Evolutionary conservation across 2,113 vertebrate genomes (phyloP).

Genomic region (Paralichthys olivaceus): DNA sequence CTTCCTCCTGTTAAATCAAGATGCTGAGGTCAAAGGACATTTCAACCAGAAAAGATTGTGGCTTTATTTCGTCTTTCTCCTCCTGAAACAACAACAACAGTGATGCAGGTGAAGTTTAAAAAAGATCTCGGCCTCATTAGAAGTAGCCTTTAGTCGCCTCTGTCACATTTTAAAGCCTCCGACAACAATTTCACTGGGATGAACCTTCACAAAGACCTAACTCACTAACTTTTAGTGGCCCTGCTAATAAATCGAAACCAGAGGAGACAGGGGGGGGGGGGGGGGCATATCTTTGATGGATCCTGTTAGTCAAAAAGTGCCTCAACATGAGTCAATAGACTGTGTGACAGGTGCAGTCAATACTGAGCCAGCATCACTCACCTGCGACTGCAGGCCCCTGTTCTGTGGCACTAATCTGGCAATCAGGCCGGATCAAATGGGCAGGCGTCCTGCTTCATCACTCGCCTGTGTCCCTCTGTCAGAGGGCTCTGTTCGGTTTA

Average conservation of each 20-base stretch:
- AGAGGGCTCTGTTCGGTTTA: conserved; percentile 13
- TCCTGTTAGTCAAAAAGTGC: conserved; percentile 64
- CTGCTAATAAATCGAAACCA: conserved; percentile 46
- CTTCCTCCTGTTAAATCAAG: conserved; percentile 7
- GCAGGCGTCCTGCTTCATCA: conserved; percentile 50
- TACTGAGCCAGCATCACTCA: conserved; percentile 61
- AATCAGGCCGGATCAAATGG: conserved; percentile 52
- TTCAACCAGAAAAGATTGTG: neutral
- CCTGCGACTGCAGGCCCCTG: conserved; percentile 49
- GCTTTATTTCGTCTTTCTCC: neutral
- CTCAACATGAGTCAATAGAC: conserved; percentile 67
- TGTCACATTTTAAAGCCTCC: no score
- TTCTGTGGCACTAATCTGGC: conserved; percentile 47
- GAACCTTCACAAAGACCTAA: neutral
- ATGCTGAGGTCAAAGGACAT: conserved; percentile 16
- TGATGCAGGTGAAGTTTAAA: neutral
- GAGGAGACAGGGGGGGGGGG: conserved; percentile 1
- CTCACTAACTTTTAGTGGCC: conserved; percentile 7
- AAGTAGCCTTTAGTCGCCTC: no score
- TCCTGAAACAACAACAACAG: neutral
- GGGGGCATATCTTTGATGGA: conserved; percentile 60
- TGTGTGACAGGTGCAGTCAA: conserved; percentile 66
- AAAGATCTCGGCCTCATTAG: neutral
- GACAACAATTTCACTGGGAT: no score
- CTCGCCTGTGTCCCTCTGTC: conserved; percentile 43